Base-by-base conservation (phyloP, 2,113 vertebrate genomes). In the Rhinolophus sinicus region DNA sequence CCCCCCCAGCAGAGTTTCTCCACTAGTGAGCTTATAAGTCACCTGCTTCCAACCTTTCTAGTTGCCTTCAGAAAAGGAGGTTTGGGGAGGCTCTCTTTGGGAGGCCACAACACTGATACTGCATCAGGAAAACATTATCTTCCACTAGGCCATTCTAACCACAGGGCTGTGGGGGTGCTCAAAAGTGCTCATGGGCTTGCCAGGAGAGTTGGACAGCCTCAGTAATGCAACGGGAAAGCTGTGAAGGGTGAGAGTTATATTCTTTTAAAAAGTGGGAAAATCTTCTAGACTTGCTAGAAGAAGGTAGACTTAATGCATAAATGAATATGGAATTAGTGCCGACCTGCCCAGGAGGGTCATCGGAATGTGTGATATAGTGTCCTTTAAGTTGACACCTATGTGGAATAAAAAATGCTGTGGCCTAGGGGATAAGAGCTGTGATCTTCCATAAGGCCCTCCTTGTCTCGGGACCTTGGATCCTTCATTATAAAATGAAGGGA, bases 201-300 rank as follows among this genome's bases (percentile, higher is more conserved):
- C 22, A 35, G 76, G 44, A 93, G 69, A 93, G 52, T 18, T 30
- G 4, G 80, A 84, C 78, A 96, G 96, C 44, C 73, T 70, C 10
- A 2, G 38, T 92, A 84, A 95, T 88, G 80, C 30, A 92, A 38
- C 11, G 18, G 47, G 86, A 97, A 97, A 95, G 87, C 83, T 95
- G 38, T 80, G 95, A 96, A 95, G 64, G 26, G 47, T 62, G 11
- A 90, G 13, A 44, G 14, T 13, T 58, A 60, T 58, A 80, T 96
- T 96, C 44, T 96, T 96, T 90, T 92, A 72, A 93, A 97, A 86
- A 92, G 35, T 65, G 3, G 15, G 56, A 26, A 93, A 94, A 76
- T 28, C 50, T 93, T 86, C 47, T 15, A 24, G 65, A 64, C 28
- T 91, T 82, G 76, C 30, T 65, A 72, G 80, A 81, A 50, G 70